Base-by-base conservation (phyloP, 2,888 invertebrate genomes). In the Orthosia gracilis region DNA sequence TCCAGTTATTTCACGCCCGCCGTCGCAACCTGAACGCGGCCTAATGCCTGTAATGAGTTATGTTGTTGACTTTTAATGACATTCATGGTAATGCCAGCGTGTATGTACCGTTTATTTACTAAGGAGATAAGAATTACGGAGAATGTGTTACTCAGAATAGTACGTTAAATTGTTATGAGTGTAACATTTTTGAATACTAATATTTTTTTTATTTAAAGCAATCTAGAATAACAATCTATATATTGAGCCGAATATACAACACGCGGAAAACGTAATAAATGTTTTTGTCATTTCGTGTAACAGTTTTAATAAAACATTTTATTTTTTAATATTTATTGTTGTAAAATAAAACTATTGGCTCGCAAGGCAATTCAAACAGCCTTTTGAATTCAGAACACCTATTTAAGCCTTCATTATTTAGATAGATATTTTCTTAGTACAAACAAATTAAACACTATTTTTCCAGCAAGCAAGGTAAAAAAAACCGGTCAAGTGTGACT, bases 51-150 rank as follows among this genome's bases (percentile, higher is more conserved):
- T 88, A 89, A 91, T 88, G 85, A 85, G 84, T 70, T 73, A 69
- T 78, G 70, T 84, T 55, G 75, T 76, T 85, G 89, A 85, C 84
- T 90, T 82, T 66, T 85, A 87, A 88, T 85, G 83, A 78, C 82
- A 77, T 47, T 73, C 54, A 71, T 78, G 79, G 73, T 69, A 69
- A 54, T 50, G 52, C 13, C 21, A 50, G 26, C n/a, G 31, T 57
- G 26, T 12, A 31, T 57, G 55, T 21, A 61, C n/a, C 64, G 59
- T 80, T 73, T 80, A 65, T 69, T 79, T 73, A 73, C 65, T 40
- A 31, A n/a, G 47, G 13, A 72, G 65, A 84, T 73, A 66, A 80
- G 50, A 73, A 49, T 83, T 67, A 67, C 47, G 49, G 7, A 54
- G 50, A 54, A 61, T 15, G 50, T 17, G 50, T 21, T 12, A 12